Evolutionary conservation across 2,888 invertebrate genomes (phyloP), one percentile per base, ranked within the genome.

Genomic region (Ectropis crepuscularia): DNA sequence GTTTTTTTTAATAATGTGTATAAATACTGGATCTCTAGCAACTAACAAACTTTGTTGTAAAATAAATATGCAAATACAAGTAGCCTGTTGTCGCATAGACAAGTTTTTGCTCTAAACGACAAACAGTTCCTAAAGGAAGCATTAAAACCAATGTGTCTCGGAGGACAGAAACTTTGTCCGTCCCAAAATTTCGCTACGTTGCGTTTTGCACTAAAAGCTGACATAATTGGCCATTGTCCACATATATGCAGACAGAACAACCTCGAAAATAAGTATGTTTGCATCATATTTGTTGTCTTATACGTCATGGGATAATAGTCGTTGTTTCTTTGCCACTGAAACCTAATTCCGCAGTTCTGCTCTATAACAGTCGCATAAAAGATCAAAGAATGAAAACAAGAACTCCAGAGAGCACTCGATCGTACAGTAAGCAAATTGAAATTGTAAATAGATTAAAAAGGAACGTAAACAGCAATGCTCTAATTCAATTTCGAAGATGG

Each of bases 391-490:
- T 41, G 6, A 43, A 58, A 53, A 53, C 36, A 43, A 48, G 43
- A 43, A 58, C 11, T 51, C 10, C 11, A 42, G 36, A 16, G 48
- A 58, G 45, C 48, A 63, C 58, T 63, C 53, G 47, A 58, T 57
- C 6, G 42, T 12, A 53, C 12, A 41, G 49, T 16, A 37, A 46
- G 49, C 39, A 58, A 54, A 63, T 55, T 51, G 39, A 43, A 50
- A 59, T 37, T 42, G 64, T 60, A 60, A 57, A 59, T 53, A 64
- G 47, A 60, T 42, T 12, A 41, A 63, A 60, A 42, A 47, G 41
- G 50, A 64, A 51, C 48, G 57, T 64, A 64, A 59, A 64, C 63
- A 64, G n/a, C 7, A 54, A 53, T 47, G 63, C 47, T 64, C 63
- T 55, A 64, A 64, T 64, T 64, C 42, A 54, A 51, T 55, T 54